Evolutionary conservation across 1,140 invertebrate species (phyloP).

Genomic region (Drosophila ercepeae): DNA sequence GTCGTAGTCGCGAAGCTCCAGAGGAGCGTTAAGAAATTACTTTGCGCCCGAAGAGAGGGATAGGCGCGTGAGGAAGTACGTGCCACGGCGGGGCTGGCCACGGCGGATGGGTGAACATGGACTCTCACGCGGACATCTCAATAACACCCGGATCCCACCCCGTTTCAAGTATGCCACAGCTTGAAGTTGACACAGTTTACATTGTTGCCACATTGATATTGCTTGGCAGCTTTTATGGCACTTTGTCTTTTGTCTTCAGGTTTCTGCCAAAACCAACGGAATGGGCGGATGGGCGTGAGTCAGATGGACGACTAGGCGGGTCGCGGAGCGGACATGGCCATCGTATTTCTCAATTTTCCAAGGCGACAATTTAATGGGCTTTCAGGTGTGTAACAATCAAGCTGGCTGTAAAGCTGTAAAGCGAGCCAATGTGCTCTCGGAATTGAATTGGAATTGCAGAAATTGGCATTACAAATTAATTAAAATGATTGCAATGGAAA

Average conservation of each 20-base stretch:
- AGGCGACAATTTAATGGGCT: slow-evolving; percentile 80
- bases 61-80: slow-evolving; percentile 17
- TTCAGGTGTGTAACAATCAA: slow-evolving; percentile 63
- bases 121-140: slow-evolving; percentile 16
- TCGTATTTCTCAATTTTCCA: slow-evolving; percentile 79
- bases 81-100: no score
- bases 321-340: slow-evolving; percentile 50
- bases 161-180: slow-evolving; percentile 10
- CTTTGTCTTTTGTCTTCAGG: slow-evolving; percentile 77
- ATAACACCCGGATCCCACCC: neutral
- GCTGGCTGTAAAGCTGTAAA: slow-evolving; percentile 24
- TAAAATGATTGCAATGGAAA: slow-evolving; percentile 72
- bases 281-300: slow-evolving; percentile 12
- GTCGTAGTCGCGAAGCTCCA: slow-evolving; percentile 54
- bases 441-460: slow-evolving; percentile 78
- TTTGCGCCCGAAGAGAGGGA: slow-evolving; percentile 22
- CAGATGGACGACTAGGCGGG: slow-evolving; percentile 24
- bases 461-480: slow-evolving; percentile 82
- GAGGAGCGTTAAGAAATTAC: slow-evolving; percentile 48
- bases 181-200: slow-evolving; percentile 78
- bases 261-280: slow-evolving; percentile 57
- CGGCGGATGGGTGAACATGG: neutral
- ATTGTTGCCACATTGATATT: slow-evolving; percentile 81
- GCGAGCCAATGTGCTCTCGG: slow-evolving; percentile 60
- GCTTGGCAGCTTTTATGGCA: slow-evolving; percentile 79